These are phyloP conservation scores for Drosophila seguyi DNA, from an alignment of 1,140 invertebrate genomes.

Conservation along the genomic window DNA sequence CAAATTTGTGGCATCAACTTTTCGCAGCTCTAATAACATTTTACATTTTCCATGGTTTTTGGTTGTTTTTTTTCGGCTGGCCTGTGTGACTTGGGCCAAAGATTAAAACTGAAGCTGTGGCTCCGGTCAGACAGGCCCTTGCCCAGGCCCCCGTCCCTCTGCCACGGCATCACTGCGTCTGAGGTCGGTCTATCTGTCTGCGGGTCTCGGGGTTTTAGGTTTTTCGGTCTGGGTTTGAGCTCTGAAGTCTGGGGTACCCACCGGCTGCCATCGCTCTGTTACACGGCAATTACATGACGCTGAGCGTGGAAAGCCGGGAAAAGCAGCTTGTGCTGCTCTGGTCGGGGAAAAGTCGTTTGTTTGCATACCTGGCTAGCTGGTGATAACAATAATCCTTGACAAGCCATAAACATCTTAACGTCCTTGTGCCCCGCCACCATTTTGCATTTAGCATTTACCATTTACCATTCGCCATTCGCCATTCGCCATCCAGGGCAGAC, in stretches of 20 bases:
- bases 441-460: conserved; percentile 2
- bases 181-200: conserved; percentile 15
- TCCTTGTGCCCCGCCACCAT: conserved; percentile 50
- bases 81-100: conserved; percentile 41
- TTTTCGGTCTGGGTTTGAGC: background rate
- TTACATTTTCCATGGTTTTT: conserved; percentile 47
- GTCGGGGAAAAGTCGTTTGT: conserved; percentile 39
- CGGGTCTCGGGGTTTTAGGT: background rate
- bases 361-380: conserved; percentile 80
- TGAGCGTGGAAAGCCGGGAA: conserved; percentile 50
- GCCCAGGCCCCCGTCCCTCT: background rate
- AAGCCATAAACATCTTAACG: conserved; percentile 84
- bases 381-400: conserved; percentile 84
- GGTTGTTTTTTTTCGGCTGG: background rate
- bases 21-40: conserved; percentile 44
- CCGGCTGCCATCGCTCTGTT: conserved; percentile 27
- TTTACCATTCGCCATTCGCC: background rate
- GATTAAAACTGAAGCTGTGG: conserved; percentile 66
- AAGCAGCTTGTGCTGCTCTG: conserved; percentile 29
- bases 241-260: background rate
- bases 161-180: background rate
- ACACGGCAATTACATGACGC: conserved; percentile 68
- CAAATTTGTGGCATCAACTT: background rate
- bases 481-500: conserved; percentile 45
- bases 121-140: conserved; percentile 21